Evolutionary conservation across 64 coral and sea anemone genomes (phyloP), one percentile per base, ranked within the genome.

Genomic region (Stichodactyla helianthus): DNA sequence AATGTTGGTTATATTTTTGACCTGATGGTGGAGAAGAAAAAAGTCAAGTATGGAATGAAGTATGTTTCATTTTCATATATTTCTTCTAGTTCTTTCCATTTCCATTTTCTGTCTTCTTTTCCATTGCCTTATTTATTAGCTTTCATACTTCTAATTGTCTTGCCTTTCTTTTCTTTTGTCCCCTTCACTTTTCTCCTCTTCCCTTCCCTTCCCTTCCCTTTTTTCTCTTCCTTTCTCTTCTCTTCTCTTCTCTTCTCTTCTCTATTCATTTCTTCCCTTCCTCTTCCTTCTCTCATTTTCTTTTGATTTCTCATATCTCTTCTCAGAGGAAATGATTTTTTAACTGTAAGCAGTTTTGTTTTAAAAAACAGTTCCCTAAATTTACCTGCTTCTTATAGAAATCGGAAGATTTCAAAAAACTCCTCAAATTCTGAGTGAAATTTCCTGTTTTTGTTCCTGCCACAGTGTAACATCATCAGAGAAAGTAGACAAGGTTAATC

Each of bases 41-140:
- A 97, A 93, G 95, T 97, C 82, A 97, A 97, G 82, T 97, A 93
- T 97, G 95, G 95, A 61, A 97, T 97, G 95, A 93, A 90, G 95
- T 97, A 57, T 54, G 54, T 26, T 18, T 53, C 77, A 79, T 51
- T 74, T 12, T 12, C 10, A 7, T 11, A 9, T 58, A 58, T 10
- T 57, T 10, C 13, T 57, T 71, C 19, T 25, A 23, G n/a, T 71
- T 8, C 65, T 23, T 25, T 65, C 2, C 18, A 65, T 65, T 16
- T 65, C 0, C 62, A 20, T 65, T 65, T 78, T 50, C 7, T 50
- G 25, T 44, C 28, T 7, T 76, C 8, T 9, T 5, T 76, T 76
- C 70, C 27, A 44, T 44, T 44, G 35, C 35, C 35, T 44, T 44
- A 44, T 44, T 35, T 35, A 35, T 35, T 35, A 44, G 35, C 35